phyloP scores from a whole-genome alignment of 2,888 invertebrate genomes.

The Ctenicera cuprea region DNA sequence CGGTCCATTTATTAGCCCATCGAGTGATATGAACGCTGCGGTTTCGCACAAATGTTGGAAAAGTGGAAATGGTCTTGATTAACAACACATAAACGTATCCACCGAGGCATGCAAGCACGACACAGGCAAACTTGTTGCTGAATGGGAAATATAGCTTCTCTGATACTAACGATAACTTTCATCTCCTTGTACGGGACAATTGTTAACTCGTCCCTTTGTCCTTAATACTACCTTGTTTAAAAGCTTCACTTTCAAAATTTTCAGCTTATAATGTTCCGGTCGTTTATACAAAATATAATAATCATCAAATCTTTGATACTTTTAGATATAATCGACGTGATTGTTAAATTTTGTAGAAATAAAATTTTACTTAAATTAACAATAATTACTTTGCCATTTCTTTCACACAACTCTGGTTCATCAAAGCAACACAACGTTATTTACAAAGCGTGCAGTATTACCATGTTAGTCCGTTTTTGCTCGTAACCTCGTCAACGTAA shows the following conservation, averaged over 20 bases:
- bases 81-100: conserved; percentile 4
- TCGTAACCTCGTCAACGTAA: background rate
- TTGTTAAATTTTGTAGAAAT: too few relatives aligned
- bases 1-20: background rate
- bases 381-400: background rate
- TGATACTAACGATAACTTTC: conserved; percentile 5
- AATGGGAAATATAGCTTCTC: background rate
- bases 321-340: too few relatives aligned
- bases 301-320: too few relatives aligned
- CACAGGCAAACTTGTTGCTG: background rate
- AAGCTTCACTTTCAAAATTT: too few relatives aligned
- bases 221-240: background rate
- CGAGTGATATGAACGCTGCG: background rate
- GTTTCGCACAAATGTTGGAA: background rate
- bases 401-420: background rate
- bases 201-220: background rate
- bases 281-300: too few relatives aligned
- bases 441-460: background rate
- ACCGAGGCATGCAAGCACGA: background rate
- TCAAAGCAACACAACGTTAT: background rate
- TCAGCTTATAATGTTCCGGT: too few relatives aligned
- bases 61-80: conserved; percentile 3
- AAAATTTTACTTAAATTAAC: too few relatives aligned
- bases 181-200: conserved; percentile 4
- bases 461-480: background rate